Base-by-base conservation (phyloP, 2,113 vertebrate genomes). In the Gorsachius goisagi region DNA sequence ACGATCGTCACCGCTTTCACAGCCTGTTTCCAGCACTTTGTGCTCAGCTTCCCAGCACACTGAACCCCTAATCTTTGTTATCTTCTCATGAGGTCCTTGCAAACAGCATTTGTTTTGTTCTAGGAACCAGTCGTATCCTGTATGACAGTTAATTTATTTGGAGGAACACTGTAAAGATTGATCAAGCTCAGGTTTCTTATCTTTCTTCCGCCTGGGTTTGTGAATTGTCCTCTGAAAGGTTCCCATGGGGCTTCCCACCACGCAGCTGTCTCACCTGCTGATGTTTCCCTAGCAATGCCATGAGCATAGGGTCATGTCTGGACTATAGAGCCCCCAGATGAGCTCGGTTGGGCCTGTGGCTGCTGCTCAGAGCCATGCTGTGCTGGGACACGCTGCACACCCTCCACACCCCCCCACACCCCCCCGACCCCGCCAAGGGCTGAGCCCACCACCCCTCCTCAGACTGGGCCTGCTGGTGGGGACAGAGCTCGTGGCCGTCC, bases 251-350 rank as follows among this genome's bases (percentile, higher is more conserved):
- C 62, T 87, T 74, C 64, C 35, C 39, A 32, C 60, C 0, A 0
- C 0, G 2, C 47, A 58, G n/a, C 26, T 35, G 16, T 26, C 83
- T 37, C 92, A 55, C n/a, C 72, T 17, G n/a, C 21, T 0, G 1
- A 0, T 0, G 1, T 41, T 39, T 56, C 66, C 41, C 49, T 22
- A 30, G 50, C 12, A 11, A 41, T 50, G 44, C 49, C 7, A 0
- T 1, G 37, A 41, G 37, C 45, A 8, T 2, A 2, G 0, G 13
- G n/a, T 11, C 68, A n/a, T 0, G 0, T 24, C 49, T 45, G 73
- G 41, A 45, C 4, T 18, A 3, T 0, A 6, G 41, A 60, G 33
- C 10, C 5, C 35, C 7, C 12, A 20, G 0, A 23, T 0, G 39
- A 66, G 23, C 19, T 23, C 50, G 41, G 5, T 3, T 49, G 74